Percentiles rank a stretch among this genome's conserved stretches.
Conservation (phyloP, 2,888 invertebrate genomes). For the Melanargia galathea region DNA sequence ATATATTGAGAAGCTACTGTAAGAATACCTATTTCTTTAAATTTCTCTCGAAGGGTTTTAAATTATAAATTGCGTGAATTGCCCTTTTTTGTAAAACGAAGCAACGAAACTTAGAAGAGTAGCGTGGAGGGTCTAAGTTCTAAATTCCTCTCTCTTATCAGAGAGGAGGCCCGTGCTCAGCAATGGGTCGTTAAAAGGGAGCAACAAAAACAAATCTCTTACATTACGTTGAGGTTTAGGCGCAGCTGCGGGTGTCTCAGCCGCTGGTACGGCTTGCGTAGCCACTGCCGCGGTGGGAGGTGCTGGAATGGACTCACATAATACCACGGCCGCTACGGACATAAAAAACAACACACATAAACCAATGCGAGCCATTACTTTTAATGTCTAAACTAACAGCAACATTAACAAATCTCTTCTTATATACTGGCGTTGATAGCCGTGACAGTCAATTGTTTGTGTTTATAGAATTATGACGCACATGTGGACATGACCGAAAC, state of each 20-base stretch:
- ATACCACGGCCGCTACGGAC: conserved; percentile 36
- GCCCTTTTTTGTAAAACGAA: too few relatives aligned
- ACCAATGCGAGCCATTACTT: conserved; percentile 44
- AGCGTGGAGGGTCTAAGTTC: too few relatives aligned
- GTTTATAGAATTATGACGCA: conserved; percentile 26
- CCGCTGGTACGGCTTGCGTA: conserved; percentile 27
- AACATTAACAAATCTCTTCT: conserved; percentile 36
- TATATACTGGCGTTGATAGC: conserved; percentile 44
- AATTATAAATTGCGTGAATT: too few relatives aligned
- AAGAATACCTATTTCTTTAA: too few relatives aligned
- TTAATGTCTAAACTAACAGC: conserved; percentile 25
- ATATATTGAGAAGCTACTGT: too few relatives aligned
- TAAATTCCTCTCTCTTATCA: too few relatives aligned
- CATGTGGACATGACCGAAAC: not conserved
- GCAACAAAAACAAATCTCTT: not conserved
- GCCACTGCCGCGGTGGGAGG: conserved; percentile 22
- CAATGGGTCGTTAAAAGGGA: too few relatives aligned
- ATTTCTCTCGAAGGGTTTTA: too few relatives aligned
- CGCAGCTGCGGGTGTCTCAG: conserved; percentile 4
- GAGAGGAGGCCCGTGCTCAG: too few relatives aligned
- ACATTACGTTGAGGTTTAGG: not conserved
- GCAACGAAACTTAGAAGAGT: too few relatives aligned
- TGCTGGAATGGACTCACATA: conserved; percentile 41
- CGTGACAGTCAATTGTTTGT: conserved; percentile 40
- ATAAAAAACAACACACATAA: conserved; percentile 41